These are phyloP conservation scores for Schizotus pectinicornis DNA, from an alignment of 2,888 invertebrate genomes.

Conservation along the genomic window DNA sequence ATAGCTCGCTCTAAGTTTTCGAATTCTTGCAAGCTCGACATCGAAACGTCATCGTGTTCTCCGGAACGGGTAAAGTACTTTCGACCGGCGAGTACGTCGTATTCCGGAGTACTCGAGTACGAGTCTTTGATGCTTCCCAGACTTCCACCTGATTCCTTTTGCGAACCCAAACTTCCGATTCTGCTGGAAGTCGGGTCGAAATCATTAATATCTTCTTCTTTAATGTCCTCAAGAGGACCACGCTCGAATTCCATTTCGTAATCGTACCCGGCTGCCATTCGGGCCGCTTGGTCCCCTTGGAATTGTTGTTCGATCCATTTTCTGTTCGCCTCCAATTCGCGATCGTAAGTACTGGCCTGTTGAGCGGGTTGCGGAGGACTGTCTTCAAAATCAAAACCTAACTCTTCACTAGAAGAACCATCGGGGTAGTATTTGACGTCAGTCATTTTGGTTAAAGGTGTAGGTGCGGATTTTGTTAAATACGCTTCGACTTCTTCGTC, in stretches of 20 bases:
- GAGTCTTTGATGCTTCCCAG: slow-evolving; percentile 82
- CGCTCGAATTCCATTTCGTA: slow-evolving; percentile 83
- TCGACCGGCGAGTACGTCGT: slow-evolving; percentile 83
- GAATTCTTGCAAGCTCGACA: slow-evolving; percentile 93
- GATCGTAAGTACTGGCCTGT: slow-evolving; percentile 55
- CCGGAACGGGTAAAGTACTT: slow-evolving; percentile 80
- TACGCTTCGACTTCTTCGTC: slow-evolving; percentile 76
- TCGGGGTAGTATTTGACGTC: slow-evolving; percentile 60
- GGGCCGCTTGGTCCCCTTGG: slow-evolving; percentile 70
- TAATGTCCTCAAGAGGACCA: slow-evolving; percentile 87
- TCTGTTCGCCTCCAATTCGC: slow-evolving; percentile 75
- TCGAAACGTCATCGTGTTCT: slow-evolving; percentile 92
- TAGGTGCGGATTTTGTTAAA: slow-evolving; percentile 72
- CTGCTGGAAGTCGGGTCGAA: slow-evolving; percentile 77
- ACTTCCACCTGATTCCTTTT: slow-evolving; percentile 81
- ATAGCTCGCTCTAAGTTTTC: slow-evolving; percentile 89
- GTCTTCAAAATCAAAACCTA: slow-evolving; percentile 74
- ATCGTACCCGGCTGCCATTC: slow-evolving; percentile 67
- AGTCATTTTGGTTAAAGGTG: slow-evolving; percentile 62
- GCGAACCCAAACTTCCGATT: slow-evolving; percentile 79
- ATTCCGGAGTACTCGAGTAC: slow-evolving; percentile 90
- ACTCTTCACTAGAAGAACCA: slow-evolving; percentile 66
- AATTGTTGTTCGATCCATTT: slow-evolving; percentile 92
- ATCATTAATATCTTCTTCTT: slow-evolving; percentile 89
- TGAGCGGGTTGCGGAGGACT: slow-evolving; percentile 61